Evolutionary conservation across 2,888 invertebrate genomes (phyloP), one percentile per base, ranked within the genome.

Genomic region (Gymnocheta viridis): DNA sequence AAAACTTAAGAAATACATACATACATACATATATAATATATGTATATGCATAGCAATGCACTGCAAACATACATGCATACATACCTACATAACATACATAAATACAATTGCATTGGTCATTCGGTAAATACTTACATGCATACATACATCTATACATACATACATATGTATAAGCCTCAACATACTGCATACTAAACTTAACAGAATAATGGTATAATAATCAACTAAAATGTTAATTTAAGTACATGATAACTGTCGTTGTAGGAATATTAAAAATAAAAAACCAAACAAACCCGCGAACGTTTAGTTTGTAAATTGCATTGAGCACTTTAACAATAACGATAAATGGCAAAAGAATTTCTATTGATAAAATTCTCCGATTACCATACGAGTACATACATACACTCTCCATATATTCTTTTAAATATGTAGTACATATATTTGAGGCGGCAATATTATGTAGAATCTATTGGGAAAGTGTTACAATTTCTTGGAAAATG

Each of bases 261-360:
- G 80, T 77, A 80, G 76, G 27, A 49, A 74, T 76, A 78, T 62
- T 58, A 5, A 67, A 58, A 14, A 24, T 51, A 9, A n/a, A 27
- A 58, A 22, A 51, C n/a, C n/a, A 56, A 69, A 38, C 51, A 67
- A 58, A 44, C 54, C 19, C 6, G 49, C 7, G 9, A 67, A 24
- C 44, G 44, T 49, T 67, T 29, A 77, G 56, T 56, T 14, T 54
- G 72, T 72, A 47, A 72, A 72, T 47, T 79, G 70, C 51, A 51
- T 56, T 69, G 49, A 62, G 35, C 56, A 54, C 41, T 64, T 56
- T n/a, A 24, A 38, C 41, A 56, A 56, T 14, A 74, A 24, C 6
- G 10, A 64, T 0, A 38, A 22, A 24, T n/a, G 7, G 38, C 22
- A 38, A 60, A 38, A 22, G 6, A 38, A 22, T 60, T 22, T 14